Evolutionary conservation across 2,113 vertebrate genomes (phyloP).

Genomic region (Scomber japonicus): DNA sequence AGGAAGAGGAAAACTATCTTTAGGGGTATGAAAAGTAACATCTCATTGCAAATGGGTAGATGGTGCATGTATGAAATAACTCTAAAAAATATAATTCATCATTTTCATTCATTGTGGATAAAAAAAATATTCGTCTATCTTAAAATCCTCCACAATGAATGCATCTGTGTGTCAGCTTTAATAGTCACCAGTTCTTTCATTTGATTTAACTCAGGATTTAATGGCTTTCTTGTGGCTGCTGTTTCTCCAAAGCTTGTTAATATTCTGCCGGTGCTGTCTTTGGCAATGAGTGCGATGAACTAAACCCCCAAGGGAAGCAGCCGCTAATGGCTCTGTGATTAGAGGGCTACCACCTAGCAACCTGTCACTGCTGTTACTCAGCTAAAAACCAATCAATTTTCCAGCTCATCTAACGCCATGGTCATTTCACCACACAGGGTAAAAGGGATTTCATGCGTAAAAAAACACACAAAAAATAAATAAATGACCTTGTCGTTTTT

Average conservation of each 20-base stretch:
- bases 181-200: background rate
- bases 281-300: constrained; percentile 22
- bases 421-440: background rate
- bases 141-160: background rate
- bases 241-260: constrained; percentile 48
- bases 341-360: constrained; percentile 48
- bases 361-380: constrained; percentile 40
- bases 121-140: constrained; percentile 1
- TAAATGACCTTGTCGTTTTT: background rate
- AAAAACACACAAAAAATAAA: background rate
- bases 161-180: background rate
- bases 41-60: background rate
- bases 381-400: constrained; percentile 35
- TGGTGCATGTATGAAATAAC: background rate
- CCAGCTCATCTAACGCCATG: constrained; percentile 8
- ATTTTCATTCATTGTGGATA: background rate
- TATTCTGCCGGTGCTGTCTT: constrained; percentile 53
- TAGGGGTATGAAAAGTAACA: background rate
- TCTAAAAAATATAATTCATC: background rate
- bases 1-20: background rate
- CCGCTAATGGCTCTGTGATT: constrained; percentile 61
- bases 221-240: constrained; percentile 30
- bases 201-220: constrained; percentile 39
- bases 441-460: constrained; percentile 25
- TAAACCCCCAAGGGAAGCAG: constrained; percentile 32